Base-by-base conservation (phyloP, 2,797 vertebrate genomes). In the Malacoctenus gilli region DNA sequence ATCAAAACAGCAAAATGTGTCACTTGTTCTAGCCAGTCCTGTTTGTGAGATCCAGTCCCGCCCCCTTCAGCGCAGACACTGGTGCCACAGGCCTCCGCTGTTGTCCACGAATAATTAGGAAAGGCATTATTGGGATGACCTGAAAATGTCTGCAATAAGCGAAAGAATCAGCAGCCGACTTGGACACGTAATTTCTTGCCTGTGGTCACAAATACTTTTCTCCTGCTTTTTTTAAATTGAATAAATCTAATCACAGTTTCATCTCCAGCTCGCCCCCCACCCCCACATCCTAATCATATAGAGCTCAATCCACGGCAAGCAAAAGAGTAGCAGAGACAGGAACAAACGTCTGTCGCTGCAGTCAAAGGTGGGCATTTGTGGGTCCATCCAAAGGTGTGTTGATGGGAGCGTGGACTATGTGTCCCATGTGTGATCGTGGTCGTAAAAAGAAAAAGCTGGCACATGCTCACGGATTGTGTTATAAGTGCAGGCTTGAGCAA, bases 401-500 rank as follows among this genome's bases (percentile, higher is more conserved):
- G 9, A 5, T 16, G 36, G 49, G 25, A 68, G 63, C 40, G 38
- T 55, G 22, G 36, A 47, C 22, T 3, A 32, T n/a, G 4, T 21
- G 34, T 37, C n/a, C n/a, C n/a, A 18, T 19, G 22, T 28, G 46
- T 55, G 41, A 51, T 57, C n/a, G 18, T 22, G 13, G 18, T 51
- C 15, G 46, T n/a, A n/a, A n/a, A n/a, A n/a, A n/a, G n/a, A 22
- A 50, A 13, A 15, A 55, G 23, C 58, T 7, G 34, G 16, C 2
- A 30, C 28, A 63, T 21, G 16, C 1, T 52, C 28, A 6, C 16
- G 25, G n/a, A 42, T 48, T 51, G 48, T 49, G 36, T 40, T 50
- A 19, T 13, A 34, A 57, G 36, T 40, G 16, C 50, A 41, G 20
- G 42, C 51, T 53, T 46, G n/a, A 49, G 43, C 38, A 59, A 65